A percentile compares a stretch with the other conserved stretches of the same genome.
Conservation (phyloP, 2,113 vertebrate species). For the Neofelis nebulosa region DNA sequence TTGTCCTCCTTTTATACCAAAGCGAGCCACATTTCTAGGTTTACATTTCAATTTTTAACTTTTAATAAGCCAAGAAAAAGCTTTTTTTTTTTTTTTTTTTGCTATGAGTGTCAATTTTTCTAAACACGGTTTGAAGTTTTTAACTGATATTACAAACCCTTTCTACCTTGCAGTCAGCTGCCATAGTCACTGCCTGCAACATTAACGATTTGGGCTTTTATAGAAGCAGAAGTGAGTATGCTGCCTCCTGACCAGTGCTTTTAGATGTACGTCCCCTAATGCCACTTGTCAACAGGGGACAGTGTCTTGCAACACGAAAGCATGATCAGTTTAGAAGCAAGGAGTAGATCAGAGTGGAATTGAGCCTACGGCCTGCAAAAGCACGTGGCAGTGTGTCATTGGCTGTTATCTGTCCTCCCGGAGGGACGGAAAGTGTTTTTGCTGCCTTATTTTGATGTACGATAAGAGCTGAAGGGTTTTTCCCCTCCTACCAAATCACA, state of each 20-base stretch:
- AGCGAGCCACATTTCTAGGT: slow-evolving; percentile 69
- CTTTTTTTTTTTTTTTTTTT: slow-evolving; percentile 66
- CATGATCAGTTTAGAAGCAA: slow-evolving; percentile 69
- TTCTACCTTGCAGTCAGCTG: slow-evolving; percentile 58
- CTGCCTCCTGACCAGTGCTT: slow-evolving; percentile 53
- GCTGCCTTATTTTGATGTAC: neutral
- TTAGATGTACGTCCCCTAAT: slow-evolving; percentile 6
- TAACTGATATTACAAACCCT: neutral
- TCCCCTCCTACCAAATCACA: neutral
- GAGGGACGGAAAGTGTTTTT: neutral
- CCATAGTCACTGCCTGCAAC: slow-evolving; percentile 53
- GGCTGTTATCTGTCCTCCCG: slow-evolving; percentile 13
- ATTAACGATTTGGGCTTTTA: neutral
- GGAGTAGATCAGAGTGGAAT: slow-evolving; percentile 58
- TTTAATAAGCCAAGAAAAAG: slow-evolving; percentile 79
- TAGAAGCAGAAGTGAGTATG: neutral
- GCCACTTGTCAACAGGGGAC: slow-evolving; percentile 26
- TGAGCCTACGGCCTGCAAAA: neutral
- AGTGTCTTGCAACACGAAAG: slow-evolving; percentile 48
- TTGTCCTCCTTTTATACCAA: slow-evolving; percentile 74
- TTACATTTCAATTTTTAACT: slow-evolving; percentile 79
- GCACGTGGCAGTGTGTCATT: neutral
- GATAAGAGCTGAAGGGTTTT: neutral
- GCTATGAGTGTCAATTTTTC: slow-evolving; percentile 39
- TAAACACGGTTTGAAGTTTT: slow-evolving; percentile 10